Conservation (phyloP, 1,140 invertebrate species). For the Arctopsyche grandis region DNA sequence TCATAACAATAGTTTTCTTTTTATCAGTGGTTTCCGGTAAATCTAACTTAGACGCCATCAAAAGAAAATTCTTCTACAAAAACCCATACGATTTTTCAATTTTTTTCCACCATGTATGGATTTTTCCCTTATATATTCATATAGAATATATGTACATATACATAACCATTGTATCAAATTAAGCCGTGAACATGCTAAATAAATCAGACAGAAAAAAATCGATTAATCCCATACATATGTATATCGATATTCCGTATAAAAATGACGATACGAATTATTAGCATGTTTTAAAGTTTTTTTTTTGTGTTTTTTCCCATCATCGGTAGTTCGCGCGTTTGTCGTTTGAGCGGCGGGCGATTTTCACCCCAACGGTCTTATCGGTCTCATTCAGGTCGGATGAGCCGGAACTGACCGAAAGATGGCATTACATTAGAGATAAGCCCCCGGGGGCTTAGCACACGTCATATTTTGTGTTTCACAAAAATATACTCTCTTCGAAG, state of each 20-base stretch:
- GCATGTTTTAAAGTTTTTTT: not conserved
- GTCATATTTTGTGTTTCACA: conserved; percentile 52
- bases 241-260: no score
- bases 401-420: conserved; percentile 54
- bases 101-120: not conserved
- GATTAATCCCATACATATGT: no score
- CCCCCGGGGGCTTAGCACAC: conserved; percentile 43
- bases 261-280: no score
- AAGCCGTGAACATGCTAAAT: no score
- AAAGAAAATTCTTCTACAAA: conserved; percentile 9
- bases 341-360: not conserved
- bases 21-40: conserved; percentile 42
- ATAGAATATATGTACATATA: not conserved
- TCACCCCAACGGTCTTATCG: conserved; percentile 45
- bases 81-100: not conserved
- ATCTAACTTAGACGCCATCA: conserved; percentile 32
- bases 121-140: not conserved
- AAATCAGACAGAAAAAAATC: not conserved
- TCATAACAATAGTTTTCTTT: conserved; percentile 34
- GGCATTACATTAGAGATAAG: conserved; percentile 53
- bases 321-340: not conserved
- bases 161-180: no score
- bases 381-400: conserved; percentile 53
- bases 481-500: conserved; percentile 39
- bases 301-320: not conserved